These are phyloP conservation scores for Lepidurus arcticus DNA, from an alignment of 1,140 invertebrate genomes.

Conservation along the genomic window DNA sequence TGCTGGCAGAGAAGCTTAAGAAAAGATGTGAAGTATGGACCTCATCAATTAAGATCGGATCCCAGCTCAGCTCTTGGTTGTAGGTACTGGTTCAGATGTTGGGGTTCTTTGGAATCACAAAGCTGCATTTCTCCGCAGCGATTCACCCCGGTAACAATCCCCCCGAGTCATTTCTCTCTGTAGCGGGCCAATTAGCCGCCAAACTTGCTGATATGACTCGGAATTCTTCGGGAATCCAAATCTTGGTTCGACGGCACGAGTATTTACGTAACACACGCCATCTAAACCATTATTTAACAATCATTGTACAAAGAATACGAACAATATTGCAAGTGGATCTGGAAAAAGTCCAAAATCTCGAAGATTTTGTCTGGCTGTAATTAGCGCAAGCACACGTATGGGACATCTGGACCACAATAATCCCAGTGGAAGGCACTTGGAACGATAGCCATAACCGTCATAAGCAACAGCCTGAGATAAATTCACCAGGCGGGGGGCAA, in stretches of 20 bases:
- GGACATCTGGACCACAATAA: not conserved
- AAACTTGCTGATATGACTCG: not conserved
- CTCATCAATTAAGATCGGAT: constrained; percentile 16
- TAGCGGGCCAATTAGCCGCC: not conserved
- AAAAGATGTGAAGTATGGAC: constrained; percentile 13
- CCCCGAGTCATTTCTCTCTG: not conserved
- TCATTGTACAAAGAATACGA: too few relatives aligned
- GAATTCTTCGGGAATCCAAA: not conserved
- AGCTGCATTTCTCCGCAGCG: not conserved
- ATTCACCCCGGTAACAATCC: not conserved
- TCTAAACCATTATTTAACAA: too few relatives aligned
- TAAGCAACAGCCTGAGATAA: not conserved
- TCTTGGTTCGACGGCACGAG: not conserved
- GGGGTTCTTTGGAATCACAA: not conserved
- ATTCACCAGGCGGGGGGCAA: not conserved
- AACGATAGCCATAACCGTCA: not conserved
- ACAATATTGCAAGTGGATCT: too few relatives aligned
- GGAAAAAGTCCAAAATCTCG: not conserved
- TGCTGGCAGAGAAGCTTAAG: not conserved
- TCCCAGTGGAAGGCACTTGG: not conserved
- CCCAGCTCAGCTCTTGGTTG: not conserved
- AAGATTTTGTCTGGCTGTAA: not conserved
- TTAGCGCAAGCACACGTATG: not conserved
- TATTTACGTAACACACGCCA: not conserved
- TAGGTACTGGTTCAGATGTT: not conserved